Base-by-base conservation (phyloP, 2,888 invertebrate species). In the Falcaria lacertinaria region DNA sequence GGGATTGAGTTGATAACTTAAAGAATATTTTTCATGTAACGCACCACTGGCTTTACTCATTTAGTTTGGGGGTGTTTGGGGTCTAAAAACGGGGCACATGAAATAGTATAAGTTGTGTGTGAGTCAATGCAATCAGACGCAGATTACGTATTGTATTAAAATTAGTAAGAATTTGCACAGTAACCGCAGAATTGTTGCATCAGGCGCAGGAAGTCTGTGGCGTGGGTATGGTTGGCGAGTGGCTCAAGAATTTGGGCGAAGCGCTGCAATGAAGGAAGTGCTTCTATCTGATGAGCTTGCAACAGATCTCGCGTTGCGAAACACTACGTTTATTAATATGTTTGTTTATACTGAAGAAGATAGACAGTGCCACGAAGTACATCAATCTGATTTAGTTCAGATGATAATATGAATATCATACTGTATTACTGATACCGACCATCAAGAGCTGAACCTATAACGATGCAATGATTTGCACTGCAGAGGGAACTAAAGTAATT, bases 241-340 rank as follows among this genome's bases (percentile, higher is more conserved):
- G 65, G 57, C 61, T 65, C 63, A 69, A 74, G 77, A 80, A 78
- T 79, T 80, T 77, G 67, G 77, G 74, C 60, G 68, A 55, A 53
- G 49, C 55, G 48, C 53, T 60, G 82, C 78, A 80, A 82, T 83
- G 70, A 60, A 81, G 84, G 83, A 84, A 85, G 80, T 70, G 63
- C 53, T 59, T 66, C 55, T 67, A 72, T 73, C 70, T 75, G 75
- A 73, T 70, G 75, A 68, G 75, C 61, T 77, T 80, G 72, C 80
- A 69, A 74, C 72, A 78, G 63, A 53, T 45, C 43, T 42, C 47
- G 50, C 41, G 50, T 58, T 56, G 47, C 45, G 48, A 56, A 56
- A 56, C 44, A 36, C 40, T 41, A 51, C 44, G 48, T 25, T 42
- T 48, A 40, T 25, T 16, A 19, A 33, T 44, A 43, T 40, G 28